Evolutionary conservation across 2,888 invertebrate species (phyloP), one percentile per base, ranked within the genome.

Genomic region (Drosophila acutilabella): DNA sequence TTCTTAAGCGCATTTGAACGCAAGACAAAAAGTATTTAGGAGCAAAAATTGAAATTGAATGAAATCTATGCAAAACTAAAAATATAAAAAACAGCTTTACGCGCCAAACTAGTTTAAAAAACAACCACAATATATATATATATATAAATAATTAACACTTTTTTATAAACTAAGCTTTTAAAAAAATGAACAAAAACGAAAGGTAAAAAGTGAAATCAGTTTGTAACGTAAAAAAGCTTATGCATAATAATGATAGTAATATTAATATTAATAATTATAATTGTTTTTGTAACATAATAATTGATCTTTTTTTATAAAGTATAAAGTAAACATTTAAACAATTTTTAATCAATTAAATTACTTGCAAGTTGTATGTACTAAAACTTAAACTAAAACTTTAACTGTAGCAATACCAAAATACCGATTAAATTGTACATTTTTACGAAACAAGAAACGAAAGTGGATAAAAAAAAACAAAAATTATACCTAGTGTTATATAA

Each of bases 51-150:
- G 66, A 80, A 72, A 64, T 68, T 56, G 64, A 76, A 74, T 14
- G 56, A 57, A 57, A 57, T 71, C 56, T 72, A 77, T 71, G 86
- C 80, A 83, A 87, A 79, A 80, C 76, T 77, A 76, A 30, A 30
- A 30, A 30, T n/a, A n/a, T n/a, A 30, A 8, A 88, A 85, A 80
- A 86, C 85, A 85, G 88, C 88, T 85, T 85, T 85, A 85, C 65
- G 85, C 85, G 88, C 85, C 85, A 85, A 85, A 88, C 88, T 85
- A 85, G 85, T 88, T 81, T 70, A 85, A 85, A 88, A 78, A 83
- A 84, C 70, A 74, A 80, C 45, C 67, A 36, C 60, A 67, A 58
- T 23, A 23, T 23, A 74, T 50, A 47, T 44, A 65, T 26, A 71
- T 67, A 71, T 59, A 61, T 56, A 68, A 61, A 68, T 58, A 66